Percentiles rank a stretch among this genome's conserved stretches.
phyloP scores from a whole-genome alignment of 2,888 invertebrate genomes.

The Tetragonisca angustula region DNA sequence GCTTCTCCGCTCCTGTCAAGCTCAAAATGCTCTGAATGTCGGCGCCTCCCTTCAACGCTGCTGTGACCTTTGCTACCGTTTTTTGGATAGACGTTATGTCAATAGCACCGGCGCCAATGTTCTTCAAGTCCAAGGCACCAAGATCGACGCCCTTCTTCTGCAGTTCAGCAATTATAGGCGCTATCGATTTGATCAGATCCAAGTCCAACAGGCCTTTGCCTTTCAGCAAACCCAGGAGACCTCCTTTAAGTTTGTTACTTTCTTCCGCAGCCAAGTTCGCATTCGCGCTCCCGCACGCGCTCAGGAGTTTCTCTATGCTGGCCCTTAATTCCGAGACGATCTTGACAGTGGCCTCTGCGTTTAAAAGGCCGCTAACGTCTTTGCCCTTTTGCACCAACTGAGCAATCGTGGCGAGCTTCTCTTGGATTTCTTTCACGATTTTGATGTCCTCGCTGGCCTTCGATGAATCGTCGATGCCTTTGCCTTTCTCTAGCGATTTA shows the following conservation, averaged over 20 bases:
- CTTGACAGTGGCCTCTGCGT: not conserved
- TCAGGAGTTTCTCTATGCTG: not conserved
- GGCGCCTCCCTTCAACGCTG: not conserved
- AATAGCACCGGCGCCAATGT: accelerated
- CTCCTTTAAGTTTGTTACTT: no score
- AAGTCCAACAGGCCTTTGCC: not conserved
- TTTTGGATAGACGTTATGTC: not conserved
- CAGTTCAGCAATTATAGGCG: not conserved
- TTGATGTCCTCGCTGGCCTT: not conserved
- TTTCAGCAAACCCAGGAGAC: not conserved
- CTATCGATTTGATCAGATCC: not conserved
- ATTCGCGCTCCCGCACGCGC: no score
- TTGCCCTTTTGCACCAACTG: not conserved
- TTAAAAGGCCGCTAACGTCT: not conserved
- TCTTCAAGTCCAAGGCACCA: not conserved
- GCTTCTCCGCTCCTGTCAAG: not conserved
- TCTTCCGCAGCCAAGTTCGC: no score
- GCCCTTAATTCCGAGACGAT: not conserved
- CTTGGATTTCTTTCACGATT: not conserved
- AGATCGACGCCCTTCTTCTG: not conserved
- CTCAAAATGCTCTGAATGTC: not conserved
- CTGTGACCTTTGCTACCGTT: not conserved
- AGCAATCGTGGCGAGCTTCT: not conserved
- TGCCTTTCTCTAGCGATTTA: not conserved
- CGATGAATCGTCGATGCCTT: not conserved